Evolutionary conservation across 2,113 vertebrate genomes (phyloP).

Genomic region (Rhombomys opimus): DNA sequence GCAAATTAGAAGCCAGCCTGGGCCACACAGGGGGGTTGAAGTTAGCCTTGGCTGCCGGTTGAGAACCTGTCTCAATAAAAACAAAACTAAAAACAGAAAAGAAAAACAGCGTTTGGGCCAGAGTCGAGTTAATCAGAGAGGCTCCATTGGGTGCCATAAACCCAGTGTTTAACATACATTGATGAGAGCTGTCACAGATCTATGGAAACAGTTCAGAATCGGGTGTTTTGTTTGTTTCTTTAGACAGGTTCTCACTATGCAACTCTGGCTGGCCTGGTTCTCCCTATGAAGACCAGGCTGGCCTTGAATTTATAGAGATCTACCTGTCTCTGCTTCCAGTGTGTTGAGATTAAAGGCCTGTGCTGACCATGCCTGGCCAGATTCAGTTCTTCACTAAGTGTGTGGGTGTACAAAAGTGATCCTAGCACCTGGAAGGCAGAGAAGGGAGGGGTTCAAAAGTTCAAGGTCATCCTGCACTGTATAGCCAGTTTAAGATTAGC

Average conservation of each 20-base stretch:
- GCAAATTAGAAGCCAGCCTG: neutral
- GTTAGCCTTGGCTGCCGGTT: neutral
- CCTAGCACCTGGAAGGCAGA: neutral
- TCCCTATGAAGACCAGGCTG: neutral
- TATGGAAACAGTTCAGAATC: neutral
- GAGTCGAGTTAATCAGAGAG: neutral
- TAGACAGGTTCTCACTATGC: neutral
- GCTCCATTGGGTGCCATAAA: neutral
- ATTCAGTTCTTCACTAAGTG: neutral
- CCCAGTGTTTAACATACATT: neutral
- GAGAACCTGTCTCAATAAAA: neutral
- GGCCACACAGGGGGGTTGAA: neutral
- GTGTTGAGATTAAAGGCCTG: neutral
- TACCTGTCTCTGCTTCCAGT: neutral
- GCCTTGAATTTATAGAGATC: neutral
- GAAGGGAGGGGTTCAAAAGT: neutral
- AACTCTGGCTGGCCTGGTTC: neutral
- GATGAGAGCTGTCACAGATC: too few relatives aligned
- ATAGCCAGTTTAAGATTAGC: neutral
- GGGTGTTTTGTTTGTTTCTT: neutral
- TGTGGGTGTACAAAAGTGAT: neutral
- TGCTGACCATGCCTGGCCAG: neutral
- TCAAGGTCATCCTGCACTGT: neutral
- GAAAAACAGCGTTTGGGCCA: neutral
- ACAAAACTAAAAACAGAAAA: neutral